These are phyloP conservation scores for Crotalus viridis DNA, from an alignment of 2,113 vertebrate genomes.

Conservation along the genomic window DNA sequence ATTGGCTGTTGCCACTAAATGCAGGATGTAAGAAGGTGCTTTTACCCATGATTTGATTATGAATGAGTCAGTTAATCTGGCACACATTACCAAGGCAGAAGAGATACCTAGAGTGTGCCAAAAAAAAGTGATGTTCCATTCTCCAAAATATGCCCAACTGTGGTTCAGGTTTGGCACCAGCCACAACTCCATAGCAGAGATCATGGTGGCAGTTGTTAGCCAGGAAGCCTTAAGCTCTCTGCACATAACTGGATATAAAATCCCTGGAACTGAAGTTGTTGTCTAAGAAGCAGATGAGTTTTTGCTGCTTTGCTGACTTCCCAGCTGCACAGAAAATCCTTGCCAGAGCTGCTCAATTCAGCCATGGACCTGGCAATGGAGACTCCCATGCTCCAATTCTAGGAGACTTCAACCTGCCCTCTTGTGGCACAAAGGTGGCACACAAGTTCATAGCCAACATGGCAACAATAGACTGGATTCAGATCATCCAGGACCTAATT, in stretches of 20 bases:
- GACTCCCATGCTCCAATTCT: neutral
- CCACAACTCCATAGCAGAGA: neutral
- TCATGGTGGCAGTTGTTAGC: neutral
- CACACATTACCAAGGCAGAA: neutral
- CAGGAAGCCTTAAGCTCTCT: neutral
- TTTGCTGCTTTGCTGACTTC: neutral
- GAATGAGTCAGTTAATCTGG: neutral
- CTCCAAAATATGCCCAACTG: neutral
- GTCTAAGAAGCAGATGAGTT: neutral
- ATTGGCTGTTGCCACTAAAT: neutral
- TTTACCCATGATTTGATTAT: neutral
- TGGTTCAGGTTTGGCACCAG: neutral
- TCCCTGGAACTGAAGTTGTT: neutral
- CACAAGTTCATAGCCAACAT: neutral
- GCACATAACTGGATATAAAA: neutral
- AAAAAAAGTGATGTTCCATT: neutral
- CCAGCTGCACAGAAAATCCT: neutral
- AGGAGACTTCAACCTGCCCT: neutral
- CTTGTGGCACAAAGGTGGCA: neutral
- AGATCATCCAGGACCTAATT: neutral
- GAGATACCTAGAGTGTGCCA: neutral
- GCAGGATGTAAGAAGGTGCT: neutral
- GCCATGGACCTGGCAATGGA: neutral
- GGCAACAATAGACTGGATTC: neutral
- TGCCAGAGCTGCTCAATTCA: neutral